These are phyloP conservation scores for Megalops atlanticus DNA, from an alignment of 2,113 vertebrate genomes.

Conservation along the genomic window DNA sequence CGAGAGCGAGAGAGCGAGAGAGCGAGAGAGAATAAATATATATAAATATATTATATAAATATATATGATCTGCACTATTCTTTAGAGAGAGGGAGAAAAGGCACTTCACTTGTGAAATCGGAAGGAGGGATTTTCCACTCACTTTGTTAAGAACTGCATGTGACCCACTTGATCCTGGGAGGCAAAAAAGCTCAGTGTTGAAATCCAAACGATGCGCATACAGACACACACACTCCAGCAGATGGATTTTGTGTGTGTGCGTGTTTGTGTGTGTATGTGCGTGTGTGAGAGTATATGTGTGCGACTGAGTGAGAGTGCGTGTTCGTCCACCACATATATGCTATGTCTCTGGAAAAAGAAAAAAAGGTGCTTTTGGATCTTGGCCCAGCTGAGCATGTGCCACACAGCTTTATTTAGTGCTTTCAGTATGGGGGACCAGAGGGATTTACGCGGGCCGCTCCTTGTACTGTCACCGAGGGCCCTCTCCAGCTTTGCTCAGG, in stretches of 20 bases:
- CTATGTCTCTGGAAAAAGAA: background rate
- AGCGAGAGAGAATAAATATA: background rate
- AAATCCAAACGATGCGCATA: background rate
- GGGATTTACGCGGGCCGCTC: background rate
- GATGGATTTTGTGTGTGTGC: conserved; percentile 24
- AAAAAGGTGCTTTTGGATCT: background rate
- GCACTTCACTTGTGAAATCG: conserved; percentile 51
- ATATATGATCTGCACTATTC: conserved; percentile 73
- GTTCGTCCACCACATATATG: conserved; percentile 1
- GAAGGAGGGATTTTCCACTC: conserved; percentile 77
- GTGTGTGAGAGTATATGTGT: conserved; percentile 11
- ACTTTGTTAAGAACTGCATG: conserved; percentile 62
- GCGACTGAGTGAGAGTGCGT: background rate
- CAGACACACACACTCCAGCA: conserved; percentile 14
- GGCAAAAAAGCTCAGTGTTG: conserved; percentile 18
- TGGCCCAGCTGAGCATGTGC: background rate
- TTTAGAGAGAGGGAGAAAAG: conserved; percentile 63
- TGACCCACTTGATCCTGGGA: conserved; percentile 46
- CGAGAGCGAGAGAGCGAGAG: background rate
- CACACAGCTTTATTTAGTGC: background rate
- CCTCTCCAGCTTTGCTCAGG: conserved; percentile 53
- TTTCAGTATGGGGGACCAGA: background rate
- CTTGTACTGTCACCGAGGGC: conserved; percentile 33
- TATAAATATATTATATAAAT: background rate
- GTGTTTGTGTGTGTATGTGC: conserved; percentile 12